These are phyloP conservation scores for Tetrao urogallus DNA, from an alignment of 2,113 vertebrate genomes.

Conservation along the genomic window DNA sequence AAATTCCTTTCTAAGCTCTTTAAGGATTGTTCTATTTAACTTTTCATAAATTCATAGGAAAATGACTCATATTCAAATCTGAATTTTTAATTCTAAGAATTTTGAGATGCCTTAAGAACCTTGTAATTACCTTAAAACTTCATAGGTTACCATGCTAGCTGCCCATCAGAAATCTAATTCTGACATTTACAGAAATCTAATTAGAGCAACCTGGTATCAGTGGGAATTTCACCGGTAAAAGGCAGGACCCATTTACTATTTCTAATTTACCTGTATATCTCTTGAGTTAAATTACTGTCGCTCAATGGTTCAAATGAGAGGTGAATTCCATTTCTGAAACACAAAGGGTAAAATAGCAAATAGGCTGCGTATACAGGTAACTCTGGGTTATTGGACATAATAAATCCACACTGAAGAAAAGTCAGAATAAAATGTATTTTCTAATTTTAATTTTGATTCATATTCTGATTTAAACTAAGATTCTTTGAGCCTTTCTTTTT, in stretches of 20 bases:
- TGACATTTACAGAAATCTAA: neutral
- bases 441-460: conserved; percentile 26
- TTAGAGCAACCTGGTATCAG: neutral
- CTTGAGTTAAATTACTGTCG: neutral
- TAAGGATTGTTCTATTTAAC: neutral
- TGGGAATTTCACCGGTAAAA: neutral
- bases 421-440: neutral
- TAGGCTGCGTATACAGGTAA: neutral
- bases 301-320: neutral
- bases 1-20: neutral
- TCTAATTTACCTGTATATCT: neutral
- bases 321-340: neutral
- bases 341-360: neutral
- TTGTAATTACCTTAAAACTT: neutral
- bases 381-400: neutral
- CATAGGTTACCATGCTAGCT: neutral
- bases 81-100: neutral
- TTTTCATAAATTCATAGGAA: neutral
- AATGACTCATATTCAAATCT: neutral
- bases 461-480: conserved; percentile 19
- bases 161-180: neutral
- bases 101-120: neutral
- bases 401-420: neutral
- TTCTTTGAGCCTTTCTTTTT: neutral
- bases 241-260: neutral